Conservation (phyloP, 2,888 invertebrate species). For the Tachina grossa region DNA sequence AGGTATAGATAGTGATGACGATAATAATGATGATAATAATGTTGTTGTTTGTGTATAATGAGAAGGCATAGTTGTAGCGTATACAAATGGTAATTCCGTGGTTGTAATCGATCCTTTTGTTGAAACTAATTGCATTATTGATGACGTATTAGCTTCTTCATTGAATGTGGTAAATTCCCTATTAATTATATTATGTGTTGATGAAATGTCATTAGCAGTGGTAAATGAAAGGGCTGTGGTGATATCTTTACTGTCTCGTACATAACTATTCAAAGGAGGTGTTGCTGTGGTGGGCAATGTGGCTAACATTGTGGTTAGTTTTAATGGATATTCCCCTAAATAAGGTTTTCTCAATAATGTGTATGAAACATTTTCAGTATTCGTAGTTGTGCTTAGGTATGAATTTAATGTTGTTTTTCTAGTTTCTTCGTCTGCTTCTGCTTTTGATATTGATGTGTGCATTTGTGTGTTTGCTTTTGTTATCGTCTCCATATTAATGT, state of each 20-base stretch:
- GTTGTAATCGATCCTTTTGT: conserved; percentile 1
- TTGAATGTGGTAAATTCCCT: conserved; percentile 26
- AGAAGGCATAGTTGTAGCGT: neutral
- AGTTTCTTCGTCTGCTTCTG: neutral
- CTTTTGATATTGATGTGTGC: neutral
- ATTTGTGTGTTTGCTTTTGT: neutral
- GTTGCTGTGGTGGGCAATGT: neutral
- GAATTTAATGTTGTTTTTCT: neutral
- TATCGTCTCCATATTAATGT: neutral
- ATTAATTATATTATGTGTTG: conserved; percentile 36
- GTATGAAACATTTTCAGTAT: neutral
- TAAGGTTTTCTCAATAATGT: conserved; percentile 12
- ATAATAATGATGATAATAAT: neutral
- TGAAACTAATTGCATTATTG: conserved; percentile 36
- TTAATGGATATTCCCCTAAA: conserved; percentile 35
- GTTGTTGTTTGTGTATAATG: neutral
- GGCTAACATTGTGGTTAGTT: conserved; percentile 49
- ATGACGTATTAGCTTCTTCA: neutral
- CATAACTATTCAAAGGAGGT: neutral
- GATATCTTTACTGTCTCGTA: neutral
- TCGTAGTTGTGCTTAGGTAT: neutral
- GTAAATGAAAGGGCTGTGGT: neutral
- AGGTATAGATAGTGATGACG: neutral
- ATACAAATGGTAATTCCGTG: neutral
- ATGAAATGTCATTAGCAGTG: conserved; percentile 16